These are phyloP conservation scores for Stegastes partitus DNA, from an alignment of 2,113 vertebrate species.

Conservation along the genomic window DNA sequence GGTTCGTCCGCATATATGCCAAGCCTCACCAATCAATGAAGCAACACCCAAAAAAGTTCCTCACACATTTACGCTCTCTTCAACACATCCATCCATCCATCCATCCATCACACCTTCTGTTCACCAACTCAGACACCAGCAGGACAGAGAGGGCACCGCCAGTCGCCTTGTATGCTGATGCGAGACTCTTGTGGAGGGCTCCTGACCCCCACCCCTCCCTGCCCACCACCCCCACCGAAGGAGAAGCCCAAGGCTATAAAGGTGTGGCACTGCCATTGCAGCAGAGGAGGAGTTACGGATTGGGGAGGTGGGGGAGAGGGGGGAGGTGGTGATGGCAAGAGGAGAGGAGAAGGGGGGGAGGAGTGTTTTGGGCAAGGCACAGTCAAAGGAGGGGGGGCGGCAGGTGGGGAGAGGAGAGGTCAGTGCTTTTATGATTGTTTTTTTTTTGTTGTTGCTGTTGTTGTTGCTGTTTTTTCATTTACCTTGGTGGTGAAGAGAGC, in stretches of 20 bases:
- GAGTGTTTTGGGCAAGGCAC: slow-evolving; percentile 74
- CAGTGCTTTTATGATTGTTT: slow-evolving; percentile 68
- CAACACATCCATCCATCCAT: slow-evolving; percentile 24
- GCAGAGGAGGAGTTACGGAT: slow-evolving; percentile 59
- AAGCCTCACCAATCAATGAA: slow-evolving; percentile 66
- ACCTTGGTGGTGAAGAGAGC: slow-evolving; percentile 78
- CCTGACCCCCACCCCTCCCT: slow-evolving; percentile 21
- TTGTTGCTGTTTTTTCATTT: slow-evolving; percentile 62
- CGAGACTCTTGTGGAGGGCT: slow-evolving; percentile 32
- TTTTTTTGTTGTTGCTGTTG: slow-evolving; percentile 18
- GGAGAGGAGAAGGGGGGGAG: neutral
- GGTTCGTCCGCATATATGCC: slow-evolving; percentile 59
- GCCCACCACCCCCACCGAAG: slow-evolving; percentile 41
- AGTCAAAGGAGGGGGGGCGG: slow-evolving; percentile 66
- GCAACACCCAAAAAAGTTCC: slow-evolving; percentile 25
- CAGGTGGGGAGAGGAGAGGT: slow-evolving; percentile 59
- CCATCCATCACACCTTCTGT: slow-evolving; percentile 29
- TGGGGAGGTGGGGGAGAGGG: neutral
- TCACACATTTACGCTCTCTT: no score
- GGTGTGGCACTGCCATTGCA: slow-evolving; percentile 55
- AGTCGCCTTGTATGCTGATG: slow-evolving; percentile 41
- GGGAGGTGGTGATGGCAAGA: slow-evolving; percentile 5
- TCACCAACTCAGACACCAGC: slow-evolving; percentile 48
- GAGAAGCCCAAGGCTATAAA: slow-evolving; percentile 33
- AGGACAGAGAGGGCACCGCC: slow-evolving; percentile 37